Evolutionary conservation across 2,797 vertebrate species (phyloP), one percentile per base, ranked within the genome.

Genomic region (Xiphorhynchus erythropygius): DNA sequence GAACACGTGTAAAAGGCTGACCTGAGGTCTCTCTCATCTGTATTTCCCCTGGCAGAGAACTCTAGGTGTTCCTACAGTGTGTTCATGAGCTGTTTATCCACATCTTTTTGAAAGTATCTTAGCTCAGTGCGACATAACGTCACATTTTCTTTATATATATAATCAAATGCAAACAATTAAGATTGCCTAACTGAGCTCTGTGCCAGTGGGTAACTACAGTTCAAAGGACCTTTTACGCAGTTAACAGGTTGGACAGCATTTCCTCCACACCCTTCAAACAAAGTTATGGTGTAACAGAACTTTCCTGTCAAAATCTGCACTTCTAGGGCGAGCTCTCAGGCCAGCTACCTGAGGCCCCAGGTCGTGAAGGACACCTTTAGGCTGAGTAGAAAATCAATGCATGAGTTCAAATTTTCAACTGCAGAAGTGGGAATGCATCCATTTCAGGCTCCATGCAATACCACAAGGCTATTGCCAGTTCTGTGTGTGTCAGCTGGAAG

Each of bases 121-220:
- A 42, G 75, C 88, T 84, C 91, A 90, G 56, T 93, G 64, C 86
- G 94, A 94, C 60, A 25, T 67, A 93, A 80, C 85, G 84, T 55
- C 86, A 52, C 65, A 60, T 92, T 96, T 95, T 95, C 79, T 93
- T 90, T 89, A 80, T 94, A 67, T 17, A 62, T 91, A 79, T 93
- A 97, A 96, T 88, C 94, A 94, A 96, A 93, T n/a, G 79, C 75
- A 97, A 97, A 97, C 91, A 97, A 90, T 87, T 90, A 57, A 62
- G 70, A 90, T 97, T 97, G 92, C 94, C 55, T 73, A 95, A 96
- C 92, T 80, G 70, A 93, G 78, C 68, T 90, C 65, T 87, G 84
- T 93, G 95, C 93, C 82, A 96, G 84, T 42, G 88, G 89, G 94
- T 97, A 87, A 94, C 93, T 94, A 8, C 53, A 91, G 97, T 95